Evolutionary conservation across 2,113 vertebrate genomes (phyloP), one percentile per base, ranked within the genome.

Genomic region (Perognathus longimembris): DNA sequence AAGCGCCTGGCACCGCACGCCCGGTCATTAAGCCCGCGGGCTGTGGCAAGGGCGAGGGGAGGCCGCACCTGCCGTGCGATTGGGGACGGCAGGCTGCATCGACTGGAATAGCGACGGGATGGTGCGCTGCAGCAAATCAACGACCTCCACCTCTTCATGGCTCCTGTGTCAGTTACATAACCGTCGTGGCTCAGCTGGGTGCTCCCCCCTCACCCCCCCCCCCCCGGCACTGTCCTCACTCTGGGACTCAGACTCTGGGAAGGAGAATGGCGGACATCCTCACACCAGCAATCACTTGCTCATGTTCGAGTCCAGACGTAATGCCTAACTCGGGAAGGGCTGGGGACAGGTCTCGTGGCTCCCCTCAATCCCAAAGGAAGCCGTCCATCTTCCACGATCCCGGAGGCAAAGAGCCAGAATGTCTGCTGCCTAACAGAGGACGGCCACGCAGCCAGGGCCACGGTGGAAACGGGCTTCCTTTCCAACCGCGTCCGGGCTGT

Each of bases 1-100:
- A 17, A 21, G 0, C 2, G 40, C 28, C 66, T 83, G 0, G 22
- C 8, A 38, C 45, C 9, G 34, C n/a, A 20, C 0, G 34, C n/a
- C 17, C 0, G 1, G n/a, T 32, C 9, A 86, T 26, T 67, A 73
- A 81, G 77, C 20, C 85, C 34, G 24, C 64, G 45, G 75, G 74
- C 92, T 88, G 85, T 77, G 63, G 12, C 5, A 79, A 0, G 26
- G 63, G 12, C 5, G 75, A 0, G 26, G 81, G 70, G 38, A 54
- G 50, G n/a, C 7, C 15, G 36, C 0, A 0, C 50, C 85, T 77
- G 59, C 32, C 9, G 42, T 6, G 0, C 21, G 34, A 82, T 71
- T 66, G 79, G 24, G 28, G 57, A 34, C 6, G 63, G 76, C 77
- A 5, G 1, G 57, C 67, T 59, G 34, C 2, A 18, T 69, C 20